Evolutionary conservation across 1,140 invertebrate genomes (phyloP).

Genomic region (Saccostrea cuccullata): DNA sequence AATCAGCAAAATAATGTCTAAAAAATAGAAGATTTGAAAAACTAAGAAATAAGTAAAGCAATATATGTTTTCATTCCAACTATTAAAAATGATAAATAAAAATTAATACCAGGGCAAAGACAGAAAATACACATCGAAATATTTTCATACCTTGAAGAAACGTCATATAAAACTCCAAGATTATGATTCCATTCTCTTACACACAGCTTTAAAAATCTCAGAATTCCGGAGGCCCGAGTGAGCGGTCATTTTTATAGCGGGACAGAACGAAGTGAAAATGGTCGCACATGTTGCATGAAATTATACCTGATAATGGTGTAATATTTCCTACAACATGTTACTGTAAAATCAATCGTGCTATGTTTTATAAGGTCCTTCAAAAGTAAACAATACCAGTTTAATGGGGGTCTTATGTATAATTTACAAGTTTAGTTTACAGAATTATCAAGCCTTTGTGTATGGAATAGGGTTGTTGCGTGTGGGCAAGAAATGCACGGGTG

Average conservation of each 20-base stretch:
- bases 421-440: slow-evolving; percentile 19
- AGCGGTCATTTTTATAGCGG: not conserved
- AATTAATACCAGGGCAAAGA: not conserved
- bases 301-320: not conserved
- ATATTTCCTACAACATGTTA: not conserved
- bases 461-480: not conserved
- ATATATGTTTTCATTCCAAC: not conserved
- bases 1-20: not conserved
- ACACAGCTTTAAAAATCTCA: not conserved
- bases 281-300: slow-evolving; percentile 23
- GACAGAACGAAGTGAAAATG: not conserved
- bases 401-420: slow-evolving; percentile 2
- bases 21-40: not conserved
- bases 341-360: slow-evolving; percentile 13
- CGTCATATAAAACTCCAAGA: not conserved
- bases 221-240: not conserved
- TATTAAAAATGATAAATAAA: not conserved
- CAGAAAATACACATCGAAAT: not conserved
- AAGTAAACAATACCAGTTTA: slow-evolving; percentile 34
- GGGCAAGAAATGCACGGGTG: not conserved
- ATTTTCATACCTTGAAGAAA: not conserved
- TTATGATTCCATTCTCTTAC: not conserved
- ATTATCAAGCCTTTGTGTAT: not conserved
- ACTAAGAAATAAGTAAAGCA: not conserved
- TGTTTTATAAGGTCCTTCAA: slow-evolving; percentile 20